Evolutionary conservation across 2,888 invertebrate genomes (phyloP).

Genomic region (Napeogenes inachia): DNA sequence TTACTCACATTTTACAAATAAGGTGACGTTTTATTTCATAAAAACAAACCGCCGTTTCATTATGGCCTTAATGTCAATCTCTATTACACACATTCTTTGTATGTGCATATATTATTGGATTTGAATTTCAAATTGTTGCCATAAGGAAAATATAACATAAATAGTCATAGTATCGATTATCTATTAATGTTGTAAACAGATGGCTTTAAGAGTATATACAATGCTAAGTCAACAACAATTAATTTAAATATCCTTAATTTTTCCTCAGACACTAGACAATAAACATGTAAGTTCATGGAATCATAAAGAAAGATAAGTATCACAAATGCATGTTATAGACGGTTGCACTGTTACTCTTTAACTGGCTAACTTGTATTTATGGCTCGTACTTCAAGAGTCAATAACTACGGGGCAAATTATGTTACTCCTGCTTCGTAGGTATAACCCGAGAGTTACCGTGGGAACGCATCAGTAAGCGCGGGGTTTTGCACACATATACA

Average conservation of each 20-base stretch:
- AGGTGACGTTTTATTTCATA: not conserved
- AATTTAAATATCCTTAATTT: too few relatives aligned
- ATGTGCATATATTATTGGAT: too few relatives aligned
- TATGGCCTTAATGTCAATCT: not conserved
- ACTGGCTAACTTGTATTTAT: constrained; percentile 40
- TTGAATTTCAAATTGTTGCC: too few relatives aligned
- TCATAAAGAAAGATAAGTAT: constrained; percentile 29
- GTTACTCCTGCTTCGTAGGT: constrained; percentile 46
- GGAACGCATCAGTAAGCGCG: constrained; percentile 50
- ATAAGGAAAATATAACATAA: too few relatives aligned
- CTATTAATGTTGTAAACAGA: too few relatives aligned
- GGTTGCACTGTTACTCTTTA: constrained; percentile 33
- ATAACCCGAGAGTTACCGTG: constrained; percentile 57
- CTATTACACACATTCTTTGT: not conserved
- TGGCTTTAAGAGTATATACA: too few relatives aligned
- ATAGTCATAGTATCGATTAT: too few relatives aligned
- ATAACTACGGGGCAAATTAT: constrained; percentile 55
- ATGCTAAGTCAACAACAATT: too few relatives aligned
- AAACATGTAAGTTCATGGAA: constrained; percentile 22
- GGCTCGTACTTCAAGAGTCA: constrained; percentile 44
- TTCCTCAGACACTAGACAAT: too few relatives aligned
- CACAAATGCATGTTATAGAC: constrained; percentile 29
- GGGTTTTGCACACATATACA: constrained; percentile 39
- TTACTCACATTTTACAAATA: constrained; percentile 17
- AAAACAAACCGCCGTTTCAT: not conserved